Base-by-base conservation (phyloP, 1,140 invertebrate species). In the Cryptotermes secundus region DNA sequence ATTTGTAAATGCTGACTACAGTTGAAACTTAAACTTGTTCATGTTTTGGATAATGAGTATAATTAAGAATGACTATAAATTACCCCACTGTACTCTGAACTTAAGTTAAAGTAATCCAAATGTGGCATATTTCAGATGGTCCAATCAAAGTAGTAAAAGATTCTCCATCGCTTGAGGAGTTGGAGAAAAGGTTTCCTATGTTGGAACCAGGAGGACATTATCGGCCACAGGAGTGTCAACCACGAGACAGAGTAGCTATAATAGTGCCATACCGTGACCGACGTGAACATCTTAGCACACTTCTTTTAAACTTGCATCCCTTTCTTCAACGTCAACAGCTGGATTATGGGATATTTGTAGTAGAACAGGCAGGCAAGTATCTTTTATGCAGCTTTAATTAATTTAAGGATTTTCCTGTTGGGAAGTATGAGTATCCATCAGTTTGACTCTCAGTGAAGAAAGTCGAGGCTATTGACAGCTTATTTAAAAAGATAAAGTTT, bases 331-430 rank as follows among this genome's bases (percentile, higher is more conserved):
- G 94, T 85, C 98, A 99, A 90, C 94, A 96, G 89, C 92, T 99
- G 83, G 96, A 98, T 88, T 99, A 99, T 90, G 94, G 95, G 86
- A 97, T 99, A 87, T 98, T 96, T 89, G 93, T 99, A n/a, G 92
- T 99, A n/a, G 98, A 99, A 90, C 97, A 99, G 90, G 92, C 92
- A 89, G 94, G 93, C 94, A 87, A 88, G 81, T 82, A 49, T 49
- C 45, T 19, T 49, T 49, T 49, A 49, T 22, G 12, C 3, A 49
- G 16, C 45, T 19, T 19, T 42, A 9, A 9, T 42, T 9, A 4
- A 6, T 42, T 2, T 12, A 42, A 9, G 16, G n/a, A 38, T 38
- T 38, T 12, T 38, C 45, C 16, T 49, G 0, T 49, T 49, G 12
- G 0, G 22, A 19, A 49, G 45, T 49, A 19, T 49, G n/a, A n/a